These are phyloP conservation scores for Pampusana beccarii DNA, from an alignment of 2,113 vertebrate genomes.

Conservation along the genomic window DNA sequence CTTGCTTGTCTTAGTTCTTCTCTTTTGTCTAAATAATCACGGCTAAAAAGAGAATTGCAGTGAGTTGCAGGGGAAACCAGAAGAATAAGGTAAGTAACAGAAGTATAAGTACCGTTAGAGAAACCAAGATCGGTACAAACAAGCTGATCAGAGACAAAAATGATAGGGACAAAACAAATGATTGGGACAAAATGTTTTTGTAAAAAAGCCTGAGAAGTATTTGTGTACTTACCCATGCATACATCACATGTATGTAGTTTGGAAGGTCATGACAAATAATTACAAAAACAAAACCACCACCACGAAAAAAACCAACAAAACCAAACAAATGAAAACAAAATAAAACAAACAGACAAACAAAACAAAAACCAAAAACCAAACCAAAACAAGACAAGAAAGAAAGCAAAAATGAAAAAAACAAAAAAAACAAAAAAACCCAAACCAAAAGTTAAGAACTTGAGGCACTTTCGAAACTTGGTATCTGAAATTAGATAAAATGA, in stretches of 20 bases:
- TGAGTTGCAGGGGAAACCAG: conserved; percentile 55
- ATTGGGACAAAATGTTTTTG: no score
- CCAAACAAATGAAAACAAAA: no score
- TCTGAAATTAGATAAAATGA: neutral
- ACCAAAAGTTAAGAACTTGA: neutral
- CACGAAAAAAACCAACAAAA: no score
- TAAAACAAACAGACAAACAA: no score
- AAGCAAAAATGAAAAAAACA: no score
- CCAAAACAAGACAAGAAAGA: no score
- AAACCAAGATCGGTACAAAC: neutral
- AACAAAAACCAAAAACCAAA: no score
- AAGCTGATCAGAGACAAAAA: neutral
- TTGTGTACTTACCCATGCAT: neutral
- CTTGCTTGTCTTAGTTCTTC: conserved; percentile 91
- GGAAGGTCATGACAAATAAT: neutral
- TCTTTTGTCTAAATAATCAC: conserved; percentile 89
- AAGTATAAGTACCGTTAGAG: neutral
- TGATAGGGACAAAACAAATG: no score
- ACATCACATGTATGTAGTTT: neutral
- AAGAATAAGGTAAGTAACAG: conserved; percentile 36
- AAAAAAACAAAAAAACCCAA: neutral
- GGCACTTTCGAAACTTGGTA: neutral
- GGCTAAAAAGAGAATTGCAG: conserved; percentile 78
- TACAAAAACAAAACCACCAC: no score
- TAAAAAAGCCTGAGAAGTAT: neutral